Conservation (phyloP, 2,797 vertebrate genomes). For the Ictinia mississippiensis region DNA sequence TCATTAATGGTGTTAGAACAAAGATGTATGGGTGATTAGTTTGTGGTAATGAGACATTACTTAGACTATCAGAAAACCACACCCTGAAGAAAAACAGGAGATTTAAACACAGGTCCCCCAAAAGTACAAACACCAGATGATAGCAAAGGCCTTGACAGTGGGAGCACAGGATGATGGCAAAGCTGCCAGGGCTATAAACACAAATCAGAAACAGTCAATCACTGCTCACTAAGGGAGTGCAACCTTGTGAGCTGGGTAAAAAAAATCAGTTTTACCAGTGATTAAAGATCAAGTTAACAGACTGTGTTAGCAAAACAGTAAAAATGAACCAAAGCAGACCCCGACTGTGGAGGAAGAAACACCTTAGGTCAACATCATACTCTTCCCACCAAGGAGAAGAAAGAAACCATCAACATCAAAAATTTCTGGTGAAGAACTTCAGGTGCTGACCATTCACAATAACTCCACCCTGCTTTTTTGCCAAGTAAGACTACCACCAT, state of each 20-base stretch:
- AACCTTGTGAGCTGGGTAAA: neutral
- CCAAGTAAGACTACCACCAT: neutral
- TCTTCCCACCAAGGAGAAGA: neutral
- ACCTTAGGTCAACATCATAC: neutral
- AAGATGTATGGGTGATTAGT: neutral
- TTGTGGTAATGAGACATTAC: neutral
- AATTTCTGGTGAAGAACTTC: neutral
- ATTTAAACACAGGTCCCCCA: neutral
- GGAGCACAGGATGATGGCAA: neutral
- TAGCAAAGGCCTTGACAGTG: neutral
- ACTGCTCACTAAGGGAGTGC: neutral
- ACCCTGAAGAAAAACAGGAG: neutral
- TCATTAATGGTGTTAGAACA: neutral
- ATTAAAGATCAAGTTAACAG: neutral
- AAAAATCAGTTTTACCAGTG: neutral
- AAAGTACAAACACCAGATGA: neutral
- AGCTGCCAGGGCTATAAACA: neutral
- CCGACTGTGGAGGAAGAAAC: rapidly evolving
- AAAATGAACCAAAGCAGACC: neutral
- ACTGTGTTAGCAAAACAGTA: neutral
- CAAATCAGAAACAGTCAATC: neutral
- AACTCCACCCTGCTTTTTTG: neutral
- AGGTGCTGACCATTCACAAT: neutral
- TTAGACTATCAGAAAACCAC: neutral
- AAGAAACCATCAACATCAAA: neutral